Percentiles rank a stretch among this genome's conserved stretches.
Conservation (phyloP, 1,140 invertebrate species). For the Achroia grisella region DNA sequence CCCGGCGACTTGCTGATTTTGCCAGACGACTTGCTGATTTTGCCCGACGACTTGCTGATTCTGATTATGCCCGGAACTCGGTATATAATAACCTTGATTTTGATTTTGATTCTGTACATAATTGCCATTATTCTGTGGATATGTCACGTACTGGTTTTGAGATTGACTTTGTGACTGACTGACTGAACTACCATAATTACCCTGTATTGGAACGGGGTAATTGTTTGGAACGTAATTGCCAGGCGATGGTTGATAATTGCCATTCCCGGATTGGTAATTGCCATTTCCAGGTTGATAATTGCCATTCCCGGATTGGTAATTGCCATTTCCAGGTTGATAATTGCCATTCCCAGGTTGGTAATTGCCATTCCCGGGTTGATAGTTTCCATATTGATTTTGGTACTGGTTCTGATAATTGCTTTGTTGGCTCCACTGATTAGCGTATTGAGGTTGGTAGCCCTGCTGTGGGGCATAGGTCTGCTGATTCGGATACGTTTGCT, state of each 20-base stretch:
- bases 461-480: slow-evolving; percentile 9
- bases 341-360: not conserved
- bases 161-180: too few species aligned
- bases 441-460: slow-evolving; percentile 28
- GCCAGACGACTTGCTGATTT: too few species aligned
- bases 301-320: slow-evolving; percentile 9
- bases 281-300: slow-evolving; percentile 15
- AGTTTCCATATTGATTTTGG: slow-evolving; percentile 12
- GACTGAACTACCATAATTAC: slow-evolving; percentile 1
- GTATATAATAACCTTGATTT: slow-evolving; percentile 5
- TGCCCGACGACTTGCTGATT: too few species aligned
- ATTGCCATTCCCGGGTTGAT: not conserved
- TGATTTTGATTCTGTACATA: slow-evolving; percentile 15
- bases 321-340: slow-evolving; percentile 12
- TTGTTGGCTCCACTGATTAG: slow-evolving; percentile 27
- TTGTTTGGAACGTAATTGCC: not conserved
- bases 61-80: slow-evolving; percentile 5
- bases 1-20: not conserved
- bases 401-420: slow-evolving; percentile 27
- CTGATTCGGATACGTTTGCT: slow-evolving; percentile 1
- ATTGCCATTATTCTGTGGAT: slow-evolving; percentile 23
- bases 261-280: too few species aligned
- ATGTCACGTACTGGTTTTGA: slow-evolving; percentile 13
- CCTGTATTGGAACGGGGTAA: not conserved
- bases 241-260: too few species aligned